A percentile compares a stretch with the other conserved stretches of the same genome.
Conservation (phyloP, 2,797 vertebrate species). For the Paedocypris micromegethes region DNA sequence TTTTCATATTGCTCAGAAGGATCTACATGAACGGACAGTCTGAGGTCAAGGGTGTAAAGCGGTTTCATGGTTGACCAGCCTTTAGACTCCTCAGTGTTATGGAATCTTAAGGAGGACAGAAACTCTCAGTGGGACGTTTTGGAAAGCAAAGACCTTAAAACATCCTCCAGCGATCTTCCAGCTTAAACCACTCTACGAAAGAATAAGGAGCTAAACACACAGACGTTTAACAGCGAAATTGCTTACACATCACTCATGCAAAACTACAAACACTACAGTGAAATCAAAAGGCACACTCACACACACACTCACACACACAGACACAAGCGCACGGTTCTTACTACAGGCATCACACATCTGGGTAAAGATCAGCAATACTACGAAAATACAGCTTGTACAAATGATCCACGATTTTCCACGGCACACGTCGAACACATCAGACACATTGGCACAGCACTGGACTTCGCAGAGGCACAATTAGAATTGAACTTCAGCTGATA, state of each 20-base stretch:
- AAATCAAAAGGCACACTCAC: slow-evolving; percentile 47
- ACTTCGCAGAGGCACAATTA: slow-evolving; percentile 73
- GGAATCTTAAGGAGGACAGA: not conserved
- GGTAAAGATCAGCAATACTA: slow-evolving; percentile 49
- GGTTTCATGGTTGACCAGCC: not conserved
- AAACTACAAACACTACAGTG: slow-evolving; percentile 43
- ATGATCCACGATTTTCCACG: not conserved
- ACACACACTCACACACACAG: slow-evolving; percentile 28
- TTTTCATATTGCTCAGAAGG: slow-evolving; percentile 21
- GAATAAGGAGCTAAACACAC: slow-evolving; percentile 32
- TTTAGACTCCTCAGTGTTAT: not conserved
- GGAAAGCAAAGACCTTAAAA: not conserved
- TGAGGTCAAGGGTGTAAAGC: not conserved
- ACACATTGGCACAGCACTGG: slow-evolving; percentile 62
- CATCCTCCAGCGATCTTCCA: too few relatives aligned
- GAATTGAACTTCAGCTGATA: slow-evolving; percentile 63
- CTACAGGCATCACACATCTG: slow-evolving; percentile 39
- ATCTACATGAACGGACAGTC: not conserved
- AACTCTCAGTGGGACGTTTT: not conserved
- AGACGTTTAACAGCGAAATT: slow-evolving; percentile 25
- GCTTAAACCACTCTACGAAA: too few relatives aligned
- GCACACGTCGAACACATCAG: slow-evolving; percentile 42
- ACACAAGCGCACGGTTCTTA: not conserved
- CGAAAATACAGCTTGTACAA: slow-evolving; percentile 18
- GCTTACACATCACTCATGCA: slow-evolving; percentile 51